Evolutionary conservation across 37 sponge, comb jelly and placozoan species (phyloP), one percentile per base, ranked within the genome.

Genomic region (Chondrilla cf. caribensis): DNA sequence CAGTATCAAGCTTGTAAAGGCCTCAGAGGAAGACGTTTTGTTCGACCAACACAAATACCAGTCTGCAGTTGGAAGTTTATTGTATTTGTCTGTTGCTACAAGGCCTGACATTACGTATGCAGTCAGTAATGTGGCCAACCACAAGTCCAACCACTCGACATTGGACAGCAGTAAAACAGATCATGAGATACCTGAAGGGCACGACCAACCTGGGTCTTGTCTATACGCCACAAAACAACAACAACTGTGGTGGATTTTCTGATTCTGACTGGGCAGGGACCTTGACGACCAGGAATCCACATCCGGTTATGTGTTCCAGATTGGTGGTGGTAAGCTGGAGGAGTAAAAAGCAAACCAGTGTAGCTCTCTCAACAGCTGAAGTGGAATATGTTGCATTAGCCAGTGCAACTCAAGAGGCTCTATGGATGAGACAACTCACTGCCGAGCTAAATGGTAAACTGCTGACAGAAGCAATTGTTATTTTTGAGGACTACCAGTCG

Each of bases 301-400:
- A 8, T 62, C 82, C 60, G 82, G 82, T 21, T 81, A 81, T 32
- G 36, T 81, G 67, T 81, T 66, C 29, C 26, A 79, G 38, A 58
- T 79, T 25, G 80, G 59, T 31, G 80, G 80, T 6, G 37, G 47
- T 84, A 19, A 64, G 68, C 62, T 84, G 84, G 84, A 73, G 78
- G 33, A 84, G 84, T 31, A 60, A 84, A 33, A 84, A 84, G 77
- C 84, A 84, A 47, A 59, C 65, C 9, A 67, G 77, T 58, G 77
- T 81, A 65, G 82, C 82, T 43, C 82, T 81, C 32, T 81, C 82
- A 19, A 81, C 41, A 22, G 82, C 82, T 11, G 84, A 84, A 39
- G 86, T 80, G 2, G 86, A 85, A 42, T 85, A 85, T 68, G 58
- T 85, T 14, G 86, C 86, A 2, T n/a, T 85, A 38, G 58, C 86